Conservation (phyloP, 2,888 invertebrate genomes). For the Troglohyphantes excavatus region DNA sequence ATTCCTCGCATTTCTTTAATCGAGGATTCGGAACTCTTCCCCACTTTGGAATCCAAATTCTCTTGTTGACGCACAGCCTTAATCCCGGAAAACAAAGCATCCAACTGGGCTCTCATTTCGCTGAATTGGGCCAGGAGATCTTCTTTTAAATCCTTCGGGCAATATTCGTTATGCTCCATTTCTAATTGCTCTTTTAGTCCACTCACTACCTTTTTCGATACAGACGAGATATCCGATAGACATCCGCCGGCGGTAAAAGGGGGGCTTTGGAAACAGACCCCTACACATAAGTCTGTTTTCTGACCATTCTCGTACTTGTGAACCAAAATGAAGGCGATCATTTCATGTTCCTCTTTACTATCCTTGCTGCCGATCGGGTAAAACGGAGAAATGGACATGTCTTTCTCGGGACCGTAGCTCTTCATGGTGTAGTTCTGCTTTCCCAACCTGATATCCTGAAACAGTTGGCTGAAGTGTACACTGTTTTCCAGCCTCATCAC, state of each 20-base stretch:
- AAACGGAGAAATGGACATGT: conserved; percentile 16
- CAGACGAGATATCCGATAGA: conserved; percentile 17
- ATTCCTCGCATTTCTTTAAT: conserved; percentile 49
- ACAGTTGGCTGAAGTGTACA: conserved; percentile 15
- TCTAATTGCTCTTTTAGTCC: conserved; percentile 30
- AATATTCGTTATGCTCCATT: conserved; percentile 55
- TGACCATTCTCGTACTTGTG: conserved; percentile 25
- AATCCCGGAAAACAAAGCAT: conserved; percentile 58
- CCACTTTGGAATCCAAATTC: conserved; percentile 13
- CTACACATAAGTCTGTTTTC: conserved; percentile 46
- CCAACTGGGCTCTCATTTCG: conserved; percentile 42
- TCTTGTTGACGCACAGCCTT: conserved; percentile 11
- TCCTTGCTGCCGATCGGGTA: too few relatives aligned
- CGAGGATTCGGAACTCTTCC: conserved; percentile 17
- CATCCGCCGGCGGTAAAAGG: conserved; percentile 23
- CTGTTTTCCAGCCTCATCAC: conserved; percentile 54
- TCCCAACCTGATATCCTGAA: conserved; percentile 28
- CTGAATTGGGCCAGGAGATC: conserved; percentile 31
- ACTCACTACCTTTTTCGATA: conserved; percentile 27
- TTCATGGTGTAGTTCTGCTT: conserved; percentile 20
- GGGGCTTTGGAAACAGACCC: conserved; percentile 39
- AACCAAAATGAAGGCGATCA: conserved; percentile 39
- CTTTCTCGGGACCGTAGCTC: conserved; percentile 35
- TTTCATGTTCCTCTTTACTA: conserved; percentile 31
- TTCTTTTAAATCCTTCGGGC: conserved; percentile 50